A percentile compares a stretch with the other conserved stretches of the same genome.
These are phyloP conservation scores for Sebastes iracundus DNA, from an alignment of 2,797 vertebrate genomes.

Conservation along the genomic window DNA sequence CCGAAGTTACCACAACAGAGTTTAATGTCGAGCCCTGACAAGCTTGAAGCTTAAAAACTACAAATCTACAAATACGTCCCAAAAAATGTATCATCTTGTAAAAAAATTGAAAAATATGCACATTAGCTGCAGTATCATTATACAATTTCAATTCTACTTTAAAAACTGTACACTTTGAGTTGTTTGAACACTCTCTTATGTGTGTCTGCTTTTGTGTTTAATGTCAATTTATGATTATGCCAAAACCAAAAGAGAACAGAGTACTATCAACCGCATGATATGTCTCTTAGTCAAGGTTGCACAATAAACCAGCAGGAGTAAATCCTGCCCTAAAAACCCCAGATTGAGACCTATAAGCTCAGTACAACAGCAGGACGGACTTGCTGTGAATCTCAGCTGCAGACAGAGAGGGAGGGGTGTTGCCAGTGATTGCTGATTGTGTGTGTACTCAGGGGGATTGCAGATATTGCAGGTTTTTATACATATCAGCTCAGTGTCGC, in stretches of 20 bases:
- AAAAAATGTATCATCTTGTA: not conserved
- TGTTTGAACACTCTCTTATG: not conserved
- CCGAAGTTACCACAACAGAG: no score
- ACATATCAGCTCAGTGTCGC: constrained; percentile 57
- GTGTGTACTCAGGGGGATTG: constrained; percentile 50
- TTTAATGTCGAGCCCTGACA: no score
- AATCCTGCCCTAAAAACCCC: constrained; percentile 5
- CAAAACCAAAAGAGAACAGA: not conserved
- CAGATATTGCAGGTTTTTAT: constrained; percentile 68
- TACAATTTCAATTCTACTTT: not conserved
- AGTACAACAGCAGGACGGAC: not conserved
- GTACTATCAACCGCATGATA: not conserved
- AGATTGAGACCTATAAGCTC: constrained; percentile 7
- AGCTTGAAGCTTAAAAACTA: no score
- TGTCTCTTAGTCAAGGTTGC: constrained; percentile 1
- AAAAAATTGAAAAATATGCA: not conserved
- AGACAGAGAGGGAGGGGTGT: constrained; percentile 1
- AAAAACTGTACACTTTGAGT: not conserved
- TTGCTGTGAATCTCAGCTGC: constrained; percentile 21
- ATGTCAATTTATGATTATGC: no score
- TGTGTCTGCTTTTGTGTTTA: not conserved
- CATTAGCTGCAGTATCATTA: no score
- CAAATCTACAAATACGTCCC: not conserved
- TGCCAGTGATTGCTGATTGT: constrained; percentile 57
- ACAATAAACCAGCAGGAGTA: not conserved